A percentile compares a stretch with the other conserved stretches of the same genome.
Conservation (phyloP, 2,113 vertebrate genomes). For the Tragelaphus strepsiceros region DNA sequence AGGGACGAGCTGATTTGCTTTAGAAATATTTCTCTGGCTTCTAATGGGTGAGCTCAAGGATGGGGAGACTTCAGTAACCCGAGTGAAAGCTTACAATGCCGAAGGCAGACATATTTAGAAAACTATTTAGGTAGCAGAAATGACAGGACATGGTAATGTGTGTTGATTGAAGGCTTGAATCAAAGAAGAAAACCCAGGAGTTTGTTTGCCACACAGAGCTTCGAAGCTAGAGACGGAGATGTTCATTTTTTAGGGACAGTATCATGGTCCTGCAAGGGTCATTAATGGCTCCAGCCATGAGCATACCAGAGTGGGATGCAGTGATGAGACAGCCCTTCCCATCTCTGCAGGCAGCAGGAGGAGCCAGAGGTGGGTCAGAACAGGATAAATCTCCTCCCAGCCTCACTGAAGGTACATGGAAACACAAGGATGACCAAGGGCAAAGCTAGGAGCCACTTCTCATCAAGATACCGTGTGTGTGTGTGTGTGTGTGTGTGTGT, state of each 20-base stretch:
- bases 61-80: background rate
- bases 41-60: background rate
- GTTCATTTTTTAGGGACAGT: background rate
- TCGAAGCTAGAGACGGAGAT: background rate
- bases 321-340: background rate
- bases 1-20: background rate
- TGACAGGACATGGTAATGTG: background rate
- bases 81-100: background rate
- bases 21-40: background rate
- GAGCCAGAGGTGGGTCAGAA: background rate
- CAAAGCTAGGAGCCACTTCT: background rate
- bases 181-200: background rate
- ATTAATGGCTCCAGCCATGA: background rate
- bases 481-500: no score
- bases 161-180: rapidly evolving
- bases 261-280: no score
- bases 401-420: background rate
- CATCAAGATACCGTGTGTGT: background rate
- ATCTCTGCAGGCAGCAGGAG: background rate
- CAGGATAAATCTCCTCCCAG: background rate
- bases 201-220: background rate
- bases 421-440: background rate
- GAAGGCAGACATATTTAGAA: background rate
- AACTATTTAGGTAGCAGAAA: background rate
- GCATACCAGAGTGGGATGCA: background rate